Base-by-base conservation (phyloP, 2,797 vertebrate genomes). In the Sciurus vulgaris region DNA sequence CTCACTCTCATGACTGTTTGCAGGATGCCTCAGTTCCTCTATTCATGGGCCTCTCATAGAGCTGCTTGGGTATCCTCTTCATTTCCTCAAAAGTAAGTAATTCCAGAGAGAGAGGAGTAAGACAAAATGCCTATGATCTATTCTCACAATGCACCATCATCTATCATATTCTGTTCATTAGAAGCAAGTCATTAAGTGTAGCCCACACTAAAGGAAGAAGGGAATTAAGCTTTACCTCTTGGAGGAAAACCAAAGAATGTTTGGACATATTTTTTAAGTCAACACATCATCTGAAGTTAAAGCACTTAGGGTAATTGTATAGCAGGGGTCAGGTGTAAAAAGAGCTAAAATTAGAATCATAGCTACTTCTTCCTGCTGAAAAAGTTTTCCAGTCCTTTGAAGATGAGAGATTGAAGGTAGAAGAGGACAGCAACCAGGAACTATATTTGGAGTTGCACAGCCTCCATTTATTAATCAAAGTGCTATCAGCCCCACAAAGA, bases 161-260 rank as follows among this genome's bases (percentile, higher is more conserved):
- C 56, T 65, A 41, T 86, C 78, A 91, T 88, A 70, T 49, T 92
- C 89, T 84, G 2, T 56, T 93, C 81, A 78, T 70, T 35, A 94
- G 65, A 86, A 86, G 38, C 72, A 51, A 89, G 18, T 65, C 67
- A 77, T 30, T 81, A 87, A 81, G 35, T 87, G 51, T 6, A 94
- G 51, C n/a, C 18, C 44, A 67, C 70, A 76, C 17, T 56, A 28
- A 28, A 47, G 24, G 3, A 6, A 49, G 33, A 30, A 94, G 38
- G 41, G 69, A 93, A 67, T 74, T 81, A 70, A 82, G 15, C 47
- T 85, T 69, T 65, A 7, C 1, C 35, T 88, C 49, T 81, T 78
- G 1, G 59, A 85, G 38, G 33, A 54, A 35, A 85, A 94, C 61
- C 59, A 54, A 67, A 92, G 38, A 95, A 77, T 73, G 69, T 78